These are phyloP conservation scores for Rhea pennata DNA, from an alignment of 2,113 vertebrate species.

Conservation along the genomic window DNA sequence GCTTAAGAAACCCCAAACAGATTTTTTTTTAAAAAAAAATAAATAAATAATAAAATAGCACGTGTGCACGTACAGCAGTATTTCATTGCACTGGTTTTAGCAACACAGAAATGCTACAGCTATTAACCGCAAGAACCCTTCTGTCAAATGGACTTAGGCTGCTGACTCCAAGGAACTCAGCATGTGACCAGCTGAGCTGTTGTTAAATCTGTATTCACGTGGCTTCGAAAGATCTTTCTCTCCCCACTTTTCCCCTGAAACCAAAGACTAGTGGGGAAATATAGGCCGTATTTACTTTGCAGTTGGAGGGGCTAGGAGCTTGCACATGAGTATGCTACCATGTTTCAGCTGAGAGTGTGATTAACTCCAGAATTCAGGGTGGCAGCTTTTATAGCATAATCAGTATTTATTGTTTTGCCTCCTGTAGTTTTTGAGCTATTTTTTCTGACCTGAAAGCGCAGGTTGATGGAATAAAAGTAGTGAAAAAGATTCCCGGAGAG, in stretches of 20 bases:
- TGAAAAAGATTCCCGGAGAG: background rate
- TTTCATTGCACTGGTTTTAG: background rate
- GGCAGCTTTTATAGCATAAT: background rate
- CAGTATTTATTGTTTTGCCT: background rate
- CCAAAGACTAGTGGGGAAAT: background rate
- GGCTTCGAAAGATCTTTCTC: background rate
- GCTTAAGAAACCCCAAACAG: background rate
- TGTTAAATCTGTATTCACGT: background rate
- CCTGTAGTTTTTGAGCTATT: background rate
- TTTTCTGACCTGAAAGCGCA: background rate
- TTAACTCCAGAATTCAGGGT: background rate
- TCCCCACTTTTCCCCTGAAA: background rate
- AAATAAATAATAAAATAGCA: background rate
- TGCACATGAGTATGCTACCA: background rate
- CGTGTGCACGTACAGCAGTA: background rate
- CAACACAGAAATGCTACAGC: background rate
- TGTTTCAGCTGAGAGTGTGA: background rate
- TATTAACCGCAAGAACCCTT: accelerated
- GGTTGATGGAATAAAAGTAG: background rate
- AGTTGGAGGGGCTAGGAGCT: background rate
- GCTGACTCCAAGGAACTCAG: accelerated
- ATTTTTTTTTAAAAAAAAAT: too few relatives aligned
- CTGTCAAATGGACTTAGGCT: background rate
- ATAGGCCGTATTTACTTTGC: background rate
- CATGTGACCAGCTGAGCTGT: background rate